A percentile compares a stretch with the other conserved stretches of the same genome.
Evolutionary conservation across 2,113 vertebrate genomes (phyloP).

Genomic region (Ictalurus furcatus): DNA sequence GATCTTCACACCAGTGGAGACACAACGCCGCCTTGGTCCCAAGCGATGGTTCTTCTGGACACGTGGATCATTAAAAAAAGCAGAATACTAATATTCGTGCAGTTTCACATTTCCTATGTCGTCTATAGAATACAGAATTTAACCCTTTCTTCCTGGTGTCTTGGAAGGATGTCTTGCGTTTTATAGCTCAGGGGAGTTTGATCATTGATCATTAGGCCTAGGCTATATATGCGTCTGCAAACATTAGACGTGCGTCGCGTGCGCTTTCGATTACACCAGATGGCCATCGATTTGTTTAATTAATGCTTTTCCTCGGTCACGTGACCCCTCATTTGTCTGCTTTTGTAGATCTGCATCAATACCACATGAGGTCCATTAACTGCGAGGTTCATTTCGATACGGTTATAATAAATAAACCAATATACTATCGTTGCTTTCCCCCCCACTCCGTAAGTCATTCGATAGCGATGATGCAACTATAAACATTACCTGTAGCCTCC

Average conservation of each 20-base stretch:
- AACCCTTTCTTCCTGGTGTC: background rate
- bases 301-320: constrained; percentile 38
- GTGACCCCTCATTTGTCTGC: constrained; percentile 1
- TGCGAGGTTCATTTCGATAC: background rate
- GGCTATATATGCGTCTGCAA: constrained; percentile 17
- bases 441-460: background rate
- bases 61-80: constrained; percentile 51
- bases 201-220: constrained; percentile 5
- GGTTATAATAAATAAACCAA: background rate
- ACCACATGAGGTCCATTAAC: constrained; percentile 28
- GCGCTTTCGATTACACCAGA: constrained; percentile 50
- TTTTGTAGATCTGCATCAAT: background rate
- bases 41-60: constrained; percentile 54
- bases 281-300: constrained; percentile 52
- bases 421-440: background rate
- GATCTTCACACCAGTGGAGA: constrained; percentile 41
- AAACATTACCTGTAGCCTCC: background rate
- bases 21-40: constrained; percentile 61
- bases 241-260: constrained; percentile 30
- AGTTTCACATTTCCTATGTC: background rate
- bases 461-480: background rate
- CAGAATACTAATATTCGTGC: background rate
- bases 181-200: background rate
- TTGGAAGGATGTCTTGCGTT: background rate
- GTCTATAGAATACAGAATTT: too few relatives aligned